Base-by-base conservation (phyloP, 2,888 invertebrate genomes). In the Mycalesis mineus region DNA sequence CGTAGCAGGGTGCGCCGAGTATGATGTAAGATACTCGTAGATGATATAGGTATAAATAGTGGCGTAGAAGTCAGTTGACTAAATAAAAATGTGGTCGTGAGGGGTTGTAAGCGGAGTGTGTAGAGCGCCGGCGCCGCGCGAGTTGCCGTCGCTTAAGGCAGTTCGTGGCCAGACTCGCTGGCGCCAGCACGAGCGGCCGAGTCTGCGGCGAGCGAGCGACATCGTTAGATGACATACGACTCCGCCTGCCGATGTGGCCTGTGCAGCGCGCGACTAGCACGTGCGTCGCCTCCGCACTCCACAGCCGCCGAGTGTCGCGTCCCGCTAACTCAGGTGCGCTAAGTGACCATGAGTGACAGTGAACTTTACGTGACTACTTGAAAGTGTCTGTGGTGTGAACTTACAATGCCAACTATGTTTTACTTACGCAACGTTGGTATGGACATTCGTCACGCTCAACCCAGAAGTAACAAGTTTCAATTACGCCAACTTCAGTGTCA, bases 1-100 rank as follows among this genome's bases (percentile, higher is more conserved):
- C 79, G 80, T 83, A 87, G 84, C 82, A 84, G 81, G 80, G 80
- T 82, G 80, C 80, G 79, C 75, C 78, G 81, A 84, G 55, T 57
- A 57, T 59, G 48, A 62, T 50, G 36, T 59, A 86, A 31, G 22
- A 13, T 29, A 14, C 45, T 31, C 29, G 9, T 84, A 57, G 55
- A 59, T 48, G 48, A 60, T 55, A 55, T 57, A 59, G 33, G 55
- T 62, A 88, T 88, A 86, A 87, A 86, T 87, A 87, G 86, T 85
- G 82, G 80, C 80, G 82, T 83, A 82, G 86, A 88, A 88, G 88
- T 87, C 87, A 88, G 84, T 88, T 80, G 85, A 88, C 85, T 88
- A 84, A 86, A 87, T 88, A 88, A 88, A 88, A 88, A 84, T 87
- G 84, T 81, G 84, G 79, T 75, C 83, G 80, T 79, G 75, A 77